Evolutionary conservation across 2,797 vertebrate genomes (phyloP).

Genomic region (Staurois parvus): DNA sequence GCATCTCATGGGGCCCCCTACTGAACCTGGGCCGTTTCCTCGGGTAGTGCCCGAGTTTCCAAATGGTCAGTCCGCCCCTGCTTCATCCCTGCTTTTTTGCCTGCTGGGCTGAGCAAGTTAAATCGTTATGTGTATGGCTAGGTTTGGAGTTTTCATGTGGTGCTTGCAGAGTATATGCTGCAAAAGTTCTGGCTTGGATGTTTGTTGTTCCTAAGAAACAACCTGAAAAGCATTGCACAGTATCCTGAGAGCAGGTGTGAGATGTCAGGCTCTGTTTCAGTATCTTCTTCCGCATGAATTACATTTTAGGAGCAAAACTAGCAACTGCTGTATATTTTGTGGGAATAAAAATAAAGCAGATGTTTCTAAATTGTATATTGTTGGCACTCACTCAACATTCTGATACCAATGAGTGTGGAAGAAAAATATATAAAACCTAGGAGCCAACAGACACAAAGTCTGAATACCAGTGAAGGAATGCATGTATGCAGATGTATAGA

Average conservation of each 20-base stretch:
- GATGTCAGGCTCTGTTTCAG: background rate
- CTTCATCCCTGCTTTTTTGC: no score
- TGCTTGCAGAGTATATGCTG: background rate
- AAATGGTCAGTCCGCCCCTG: no score
- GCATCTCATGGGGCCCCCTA: no score
- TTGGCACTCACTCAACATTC: slow-evolving; percentile 2
- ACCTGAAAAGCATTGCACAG: background rate
- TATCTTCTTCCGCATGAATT: background rate
- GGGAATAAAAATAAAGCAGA: slow-evolving; percentile 1
- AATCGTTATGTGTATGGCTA: no score
- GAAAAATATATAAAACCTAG: slow-evolving; percentile 18
- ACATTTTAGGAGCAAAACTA: background rate
- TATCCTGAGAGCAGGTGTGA: slow-evolving; percentile 11
- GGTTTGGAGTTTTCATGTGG: background rate
- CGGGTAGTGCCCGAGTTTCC: no score
- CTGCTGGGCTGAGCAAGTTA: no score
- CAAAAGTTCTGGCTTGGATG: background rate
- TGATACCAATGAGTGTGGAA: slow-evolving; percentile 5
- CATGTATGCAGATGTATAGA: background rate
- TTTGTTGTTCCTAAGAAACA: background rate
- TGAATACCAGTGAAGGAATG: background rate
- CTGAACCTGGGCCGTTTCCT: no score
- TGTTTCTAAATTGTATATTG: background rate
- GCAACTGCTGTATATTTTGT: background rate
- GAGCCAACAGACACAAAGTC: slow-evolving; percentile 2